phyloP scores from a whole-genome alignment of 2,113 vertebrate genomes.

The Grammomys surdaster region DNA sequence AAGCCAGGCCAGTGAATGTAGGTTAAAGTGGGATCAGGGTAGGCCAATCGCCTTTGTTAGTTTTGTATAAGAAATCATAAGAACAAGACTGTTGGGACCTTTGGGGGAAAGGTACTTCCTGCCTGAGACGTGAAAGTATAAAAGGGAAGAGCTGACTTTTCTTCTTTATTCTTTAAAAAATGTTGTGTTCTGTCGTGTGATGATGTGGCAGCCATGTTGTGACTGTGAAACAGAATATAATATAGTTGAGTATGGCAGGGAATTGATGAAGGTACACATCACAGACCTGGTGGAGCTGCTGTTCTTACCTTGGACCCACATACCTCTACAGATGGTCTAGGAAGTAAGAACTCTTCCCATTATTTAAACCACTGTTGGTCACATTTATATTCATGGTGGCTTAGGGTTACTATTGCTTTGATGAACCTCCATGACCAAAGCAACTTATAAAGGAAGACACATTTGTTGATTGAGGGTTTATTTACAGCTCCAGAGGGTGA shows the following conservation, averaged over 20 bases:
- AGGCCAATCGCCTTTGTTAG: not conserved
- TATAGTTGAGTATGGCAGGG: slow-evolving; percentile 4
- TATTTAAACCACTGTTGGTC: not conserved
- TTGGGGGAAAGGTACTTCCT: not conserved
- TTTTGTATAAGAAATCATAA: not conserved
- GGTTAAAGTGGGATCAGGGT: not conserved
- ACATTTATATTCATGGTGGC: not conserved
- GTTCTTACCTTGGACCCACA: not conserved
- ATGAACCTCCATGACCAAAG: not conserved
- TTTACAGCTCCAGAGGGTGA: not conserved
- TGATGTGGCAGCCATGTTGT: not conserved
- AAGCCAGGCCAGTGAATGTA: not conserved
- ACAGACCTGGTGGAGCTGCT: not conserved
- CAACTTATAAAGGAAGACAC: not conserved
- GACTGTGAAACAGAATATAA: not conserved
- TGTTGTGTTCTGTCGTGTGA: not conserved
- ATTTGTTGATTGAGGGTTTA: not conserved
- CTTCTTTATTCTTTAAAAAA: not conserved
- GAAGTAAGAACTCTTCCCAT: not conserved
- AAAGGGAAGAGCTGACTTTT: not conserved
- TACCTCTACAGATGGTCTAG: not conserved
- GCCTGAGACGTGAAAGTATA: not conserved
- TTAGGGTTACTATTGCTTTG: not conserved
- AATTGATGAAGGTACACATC: not conserved
- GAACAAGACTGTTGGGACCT: not conserved